Percentiles rank a stretch among this genome's conserved stretches.
These are phyloP conservation scores for Vanacampus margaritifer DNA, from an alignment of 2,113 vertebrate genomes.

Conservation along the genomic window DNA sequence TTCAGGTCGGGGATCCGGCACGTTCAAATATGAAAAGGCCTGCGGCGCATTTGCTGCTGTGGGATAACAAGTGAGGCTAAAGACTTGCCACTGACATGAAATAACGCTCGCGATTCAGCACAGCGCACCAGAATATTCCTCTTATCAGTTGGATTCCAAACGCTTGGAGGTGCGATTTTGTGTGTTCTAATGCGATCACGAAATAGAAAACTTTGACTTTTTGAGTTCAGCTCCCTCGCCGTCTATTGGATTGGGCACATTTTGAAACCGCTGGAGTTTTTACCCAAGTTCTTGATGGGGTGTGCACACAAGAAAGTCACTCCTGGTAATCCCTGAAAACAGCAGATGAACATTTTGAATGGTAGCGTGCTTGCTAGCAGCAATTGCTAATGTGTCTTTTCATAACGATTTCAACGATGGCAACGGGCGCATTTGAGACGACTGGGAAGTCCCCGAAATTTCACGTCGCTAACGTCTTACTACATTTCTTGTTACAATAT, in stretches of 20 bases:
- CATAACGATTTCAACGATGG: no score
- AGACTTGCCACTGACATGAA: constrained; percentile 7
- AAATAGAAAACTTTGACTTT: neutral
- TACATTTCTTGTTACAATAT: no score
- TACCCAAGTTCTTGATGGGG: no score
- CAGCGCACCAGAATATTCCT: neutral
- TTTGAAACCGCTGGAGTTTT: no score
- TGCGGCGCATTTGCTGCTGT: constrained; percentile 1
- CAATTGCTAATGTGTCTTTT: no score
- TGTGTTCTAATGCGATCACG: neutral
- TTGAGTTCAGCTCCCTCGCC: neutral
- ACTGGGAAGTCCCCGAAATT: no score
- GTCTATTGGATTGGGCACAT: neutral
- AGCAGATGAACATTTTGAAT: no score
- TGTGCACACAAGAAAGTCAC: no score
- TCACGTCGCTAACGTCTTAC: no score
- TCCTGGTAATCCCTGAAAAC: no score
- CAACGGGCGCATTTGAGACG: no score
- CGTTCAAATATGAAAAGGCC: neutral
- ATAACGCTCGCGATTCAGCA: neutral
- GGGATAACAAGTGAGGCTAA: constrained; percentile 11
- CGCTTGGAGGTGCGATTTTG: neutral
- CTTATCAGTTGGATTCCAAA: constrained; percentile 4
- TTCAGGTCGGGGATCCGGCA: neutral
- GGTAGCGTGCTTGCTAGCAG: no score